Evolutionary conservation across 2,113 vertebrate genomes (phyloP).

Genomic region (Camelus dromedarius): DNA sequence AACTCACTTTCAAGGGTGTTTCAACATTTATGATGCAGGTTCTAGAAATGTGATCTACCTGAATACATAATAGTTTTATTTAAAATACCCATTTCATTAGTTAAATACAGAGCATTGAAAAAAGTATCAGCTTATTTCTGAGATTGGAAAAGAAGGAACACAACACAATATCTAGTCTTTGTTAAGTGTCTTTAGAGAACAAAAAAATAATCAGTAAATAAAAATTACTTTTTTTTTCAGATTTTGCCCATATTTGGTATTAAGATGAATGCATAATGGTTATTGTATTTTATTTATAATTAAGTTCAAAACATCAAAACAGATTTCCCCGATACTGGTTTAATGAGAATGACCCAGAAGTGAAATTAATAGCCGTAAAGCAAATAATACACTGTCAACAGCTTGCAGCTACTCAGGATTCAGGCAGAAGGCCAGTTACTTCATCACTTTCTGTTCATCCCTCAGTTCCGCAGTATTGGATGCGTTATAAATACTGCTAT

Average conservation of each 20-base stretch:
- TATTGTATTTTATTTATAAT: neutral
- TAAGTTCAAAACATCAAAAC: neutral
- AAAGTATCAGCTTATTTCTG: neutral
- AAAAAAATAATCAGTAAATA: neutral
- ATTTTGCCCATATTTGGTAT: neutral
- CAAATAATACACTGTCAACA: neutral
- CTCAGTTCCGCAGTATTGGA: neutral
- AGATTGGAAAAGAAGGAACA: neutral
- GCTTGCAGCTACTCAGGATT: neutral
- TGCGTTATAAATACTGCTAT: slow-evolving; percentile 12
- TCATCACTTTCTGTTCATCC: neutral
- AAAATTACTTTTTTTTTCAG: slow-evolving; percentile 2
- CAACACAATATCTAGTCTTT: neutral
- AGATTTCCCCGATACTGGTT: neutral
- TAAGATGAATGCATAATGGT: neutral
- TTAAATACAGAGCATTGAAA: neutral
- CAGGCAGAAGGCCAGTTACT: neutral
- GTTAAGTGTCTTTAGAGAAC: neutral
- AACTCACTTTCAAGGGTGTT: neutral
- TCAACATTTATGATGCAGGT: neutral
- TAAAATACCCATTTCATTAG: neutral
- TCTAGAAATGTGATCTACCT: neutral
- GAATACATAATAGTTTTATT: neutral
- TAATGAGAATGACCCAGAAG: neutral
- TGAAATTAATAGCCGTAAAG: neutral